Base-by-base conservation (phyloP, 2,113 vertebrate genomes). In the Puntigrus tetrazona region DNA sequence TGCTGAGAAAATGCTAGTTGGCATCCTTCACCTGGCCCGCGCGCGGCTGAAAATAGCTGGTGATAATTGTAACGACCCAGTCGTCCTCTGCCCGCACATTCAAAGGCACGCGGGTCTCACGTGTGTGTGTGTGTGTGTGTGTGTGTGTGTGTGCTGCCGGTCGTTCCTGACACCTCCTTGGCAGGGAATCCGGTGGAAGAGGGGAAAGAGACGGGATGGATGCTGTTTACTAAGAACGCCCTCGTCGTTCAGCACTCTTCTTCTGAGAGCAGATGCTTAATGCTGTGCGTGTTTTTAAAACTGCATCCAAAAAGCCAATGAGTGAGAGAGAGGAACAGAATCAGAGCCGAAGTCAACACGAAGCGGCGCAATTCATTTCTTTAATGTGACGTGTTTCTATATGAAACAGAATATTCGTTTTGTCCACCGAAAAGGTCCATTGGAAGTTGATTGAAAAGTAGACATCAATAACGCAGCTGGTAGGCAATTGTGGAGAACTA, bases 31-130 rank as follows among this genome's bases (percentile, higher is more conserved):
- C 73, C 50, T 27, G 89, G 88, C 85, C 88, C 84, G 72, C 70
- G 65, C 4, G 57, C 83, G 5, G 90, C 91, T 92, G 92, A 93
- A 92, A 92, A 93, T 93, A 93, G 90, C 59, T 18, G 73, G 89
- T 90, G 90, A 91, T 93, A 92, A 93, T 93, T 91, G 91, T 86
- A 75, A 78, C 3, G 85, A 79, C 87, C 86, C 88, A 86, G 90
- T 90, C 89, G 90, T 92, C 88, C 84, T 88, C 88, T 91, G 89
- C 87, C 89, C 88, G 87, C 86, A 14, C 22, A 90, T 88, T 89
- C 90, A 92, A 92, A 92, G 88, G 88, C 90, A 85, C 91, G 61
- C 87, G 86, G 88, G 88, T 55, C 27, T 27, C 84, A 69, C 41
- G 47, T 27, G 38, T 2, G 14, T 84, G 82, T 86, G 79, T 89